Conservation (phyloP, 2,888 invertebrate species). For the Harpagoxenus sublaevis region DNA sequence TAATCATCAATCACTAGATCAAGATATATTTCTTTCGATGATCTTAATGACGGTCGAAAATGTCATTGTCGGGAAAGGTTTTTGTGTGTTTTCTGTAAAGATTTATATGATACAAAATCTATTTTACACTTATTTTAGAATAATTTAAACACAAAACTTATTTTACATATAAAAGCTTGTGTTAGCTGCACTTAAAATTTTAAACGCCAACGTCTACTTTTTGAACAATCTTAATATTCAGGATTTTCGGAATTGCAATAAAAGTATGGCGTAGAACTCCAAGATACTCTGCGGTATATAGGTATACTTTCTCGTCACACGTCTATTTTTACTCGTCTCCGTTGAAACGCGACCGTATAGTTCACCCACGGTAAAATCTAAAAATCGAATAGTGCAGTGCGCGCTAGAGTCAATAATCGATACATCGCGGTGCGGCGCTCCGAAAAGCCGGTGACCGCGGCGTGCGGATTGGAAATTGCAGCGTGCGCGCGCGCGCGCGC, state of each 20-base stretch:
- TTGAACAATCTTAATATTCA: background rate
- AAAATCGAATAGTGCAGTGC: slow-evolving; percentile 36
- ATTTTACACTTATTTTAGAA: background rate
- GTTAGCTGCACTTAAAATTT: too few species aligned
- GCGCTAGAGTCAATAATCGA: slow-evolving; percentile 46
- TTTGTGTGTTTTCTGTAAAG: background rate
- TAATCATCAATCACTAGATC: slow-evolving; percentile 47
- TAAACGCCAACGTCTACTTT: background rate
- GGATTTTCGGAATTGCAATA: too few species aligned
- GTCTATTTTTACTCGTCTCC: slow-evolving; percentile 42
- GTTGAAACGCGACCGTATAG: slow-evolving; percentile 4
- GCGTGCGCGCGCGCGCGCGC: slow-evolving; percentile 68
- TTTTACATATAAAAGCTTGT: background rate
- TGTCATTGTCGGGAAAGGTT: background rate
- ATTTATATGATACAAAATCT: too few species aligned
- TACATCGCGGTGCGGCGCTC: slow-evolving; percentile 36
- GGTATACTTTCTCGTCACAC: background rate
- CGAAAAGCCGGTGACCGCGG: slow-evolving; percentile 75
- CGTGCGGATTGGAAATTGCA: slow-evolving; percentile 80
- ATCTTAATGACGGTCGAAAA: background rate
- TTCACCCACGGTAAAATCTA: slow-evolving; percentile 33
- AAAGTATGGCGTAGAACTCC: background rate
- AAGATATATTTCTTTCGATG: background rate
- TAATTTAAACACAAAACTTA: background rate
- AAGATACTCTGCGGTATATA: background rate